Percentiles rank a stretch among this genome's conserved stretches.
These are phyloP conservation scores for Argyresthia goedartella DNA, from an alignment of 2,888 invertebrate genomes.

Conservation along the genomic window DNA sequence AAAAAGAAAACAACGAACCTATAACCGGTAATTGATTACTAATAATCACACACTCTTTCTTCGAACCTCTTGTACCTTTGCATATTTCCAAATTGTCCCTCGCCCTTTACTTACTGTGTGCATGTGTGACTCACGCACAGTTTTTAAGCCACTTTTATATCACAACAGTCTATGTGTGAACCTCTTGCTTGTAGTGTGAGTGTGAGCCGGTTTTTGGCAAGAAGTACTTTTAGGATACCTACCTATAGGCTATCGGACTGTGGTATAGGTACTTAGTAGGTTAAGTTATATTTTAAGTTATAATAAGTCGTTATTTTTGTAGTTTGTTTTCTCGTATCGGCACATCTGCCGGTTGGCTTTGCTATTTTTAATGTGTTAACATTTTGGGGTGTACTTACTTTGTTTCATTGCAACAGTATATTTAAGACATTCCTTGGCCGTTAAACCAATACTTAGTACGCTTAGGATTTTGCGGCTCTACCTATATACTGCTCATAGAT, in stretches of 20 bases:
- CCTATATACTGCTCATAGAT: too few species aligned
- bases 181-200: background rate
- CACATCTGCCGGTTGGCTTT: background rate
- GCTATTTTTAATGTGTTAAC: too few species aligned
- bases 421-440: too few species aligned
- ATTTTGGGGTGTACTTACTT: too few species aligned
- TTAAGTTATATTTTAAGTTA: background rate
- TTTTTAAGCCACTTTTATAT: slow-evolving; percentile 2
- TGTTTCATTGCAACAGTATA: too few species aligned
- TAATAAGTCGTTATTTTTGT: background rate
- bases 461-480: too few species aligned
- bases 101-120: slow-evolving; percentile 37
- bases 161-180: slow-evolving; percentile 3
- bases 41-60: too few species aligned
- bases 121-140: slow-evolving; percentile 6
- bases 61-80: slow-evolving; percentile 18
- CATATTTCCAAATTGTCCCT: slow-evolving; percentile 65
- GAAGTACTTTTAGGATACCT: slow-evolving; percentile 48
- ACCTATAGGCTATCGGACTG: slow-evolving; percentile 16
- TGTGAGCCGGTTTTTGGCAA: slow-evolving; percentile 44
- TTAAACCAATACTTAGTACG: too few species aligned
- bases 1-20: too few species aligned
- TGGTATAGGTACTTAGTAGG: background rate
- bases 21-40: too few species aligned
- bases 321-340: background rate